Evolutionary conservation across 2,888 invertebrate genomes (phyloP), one percentile per base, ranked within the genome.

Genomic region (Melangyna quadrimaculata): DNA sequence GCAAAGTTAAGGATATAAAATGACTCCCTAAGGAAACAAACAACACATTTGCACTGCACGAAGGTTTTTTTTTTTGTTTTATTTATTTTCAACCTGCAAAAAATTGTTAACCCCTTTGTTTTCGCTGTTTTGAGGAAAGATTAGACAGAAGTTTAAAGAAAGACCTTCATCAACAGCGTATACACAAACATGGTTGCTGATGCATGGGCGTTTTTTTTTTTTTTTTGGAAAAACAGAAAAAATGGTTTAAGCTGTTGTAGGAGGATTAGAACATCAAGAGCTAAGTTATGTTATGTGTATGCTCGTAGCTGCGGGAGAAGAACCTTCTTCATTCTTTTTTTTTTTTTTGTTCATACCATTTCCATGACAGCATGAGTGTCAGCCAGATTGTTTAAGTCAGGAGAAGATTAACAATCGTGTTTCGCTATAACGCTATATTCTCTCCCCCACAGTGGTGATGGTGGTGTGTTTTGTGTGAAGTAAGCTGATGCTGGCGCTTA

Each of bases 331-430:
- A 24, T 27, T 14, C 24, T 72, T 71, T 53, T 22, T 63, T 24
- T n/a, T n/a, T n/a, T n/a, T n/a, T n/a, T n/a, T n/a, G n/a, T n/a
- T n/a, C n/a, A n/a, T n/a, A n/a, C 22, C 57, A 48, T 65, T 45
- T n/a, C 17, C 55, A 65, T 78, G 73, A 73, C 78, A 73, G 78
- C 48, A 40, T 67, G 78, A 73, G 78, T 79, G 78, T 73, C 78
- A 73, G 57, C 78, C 78, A 79, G 78, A 79, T 73, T 79, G 78
- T 73, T 79, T 59, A 79, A 79, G 73, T 67, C 78, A 79, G 45
- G 59, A 32, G 32, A 67, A 73, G 73, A 79, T 79, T 73, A 79
- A 79, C 78, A 67, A 51, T 59, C 29, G 45, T 73, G 67, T 79
- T 59, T 73, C 19, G 63, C 57, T 48, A 19, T 57, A n/a, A n/a